Base-by-base conservation (phyloP, 2,113 vertebrate species). In the Dicentrarchus labrax region DNA sequence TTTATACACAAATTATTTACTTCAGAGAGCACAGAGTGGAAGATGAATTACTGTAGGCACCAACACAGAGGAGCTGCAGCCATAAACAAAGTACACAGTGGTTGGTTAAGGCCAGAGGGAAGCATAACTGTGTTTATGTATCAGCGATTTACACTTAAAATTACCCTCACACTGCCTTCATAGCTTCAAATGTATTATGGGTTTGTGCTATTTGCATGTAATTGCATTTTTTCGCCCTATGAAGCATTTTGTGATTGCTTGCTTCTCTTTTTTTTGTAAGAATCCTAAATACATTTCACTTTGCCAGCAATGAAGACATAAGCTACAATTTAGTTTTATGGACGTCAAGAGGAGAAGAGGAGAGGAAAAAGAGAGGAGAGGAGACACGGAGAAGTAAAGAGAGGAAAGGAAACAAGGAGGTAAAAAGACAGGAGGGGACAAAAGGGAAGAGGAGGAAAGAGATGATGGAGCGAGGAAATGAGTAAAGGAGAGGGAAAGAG, bases 1-100 rank as follows among this genome's bases (percentile, higher is more conserved):
- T 88, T 84, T 88, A 83, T 60, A 73, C 22, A 70, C 47, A 76
- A 80, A 84, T 78, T 43, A 89, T 71, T 86, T 62, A 51, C 66
- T 81, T 82, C 70, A 66, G 62, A 84, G 72, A 71, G 66, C 75
- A 69, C 41, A 19, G 48, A 76, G 59, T 10, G 10, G 4, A 53
- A 72, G 57, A 86, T 66, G 56, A 62, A 69, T 78, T 53, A 67
- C 59, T 84, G 70, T 12, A 65, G 82, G 77, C 65, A 2, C 56
- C 24, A 3, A 38, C 45, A 30, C 43, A 24, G 67, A 60, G 30
- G n/a, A 81, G 68, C 51, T 64, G 64, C 24, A 67, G 39, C 75
- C 51, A 73, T 77, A 62, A 67, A 64, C 77, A 71, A 16, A 80
- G 47, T 66, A 66, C 50, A 79, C 76, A 66, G 15, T 22, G 38